Evolutionary conservation across 2,888 invertebrate genomes (phyloP).

Genomic region (Apodemia hepburni): DNA sequence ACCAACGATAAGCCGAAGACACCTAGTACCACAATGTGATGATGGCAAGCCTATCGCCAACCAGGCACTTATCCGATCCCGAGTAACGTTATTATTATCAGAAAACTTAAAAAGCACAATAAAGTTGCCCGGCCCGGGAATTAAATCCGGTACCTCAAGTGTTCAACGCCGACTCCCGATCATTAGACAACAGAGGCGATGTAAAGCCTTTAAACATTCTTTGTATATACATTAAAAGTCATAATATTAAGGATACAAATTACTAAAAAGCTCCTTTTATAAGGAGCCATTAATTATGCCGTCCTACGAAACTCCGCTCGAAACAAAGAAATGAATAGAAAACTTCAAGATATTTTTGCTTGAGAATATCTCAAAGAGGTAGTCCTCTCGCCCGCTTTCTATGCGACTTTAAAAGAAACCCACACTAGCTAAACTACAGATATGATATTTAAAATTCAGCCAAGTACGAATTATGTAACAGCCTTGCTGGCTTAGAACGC

Average conservation of each 20-base stretch:
- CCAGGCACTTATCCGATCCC: too few species aligned
- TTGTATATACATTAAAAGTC: not conserved
- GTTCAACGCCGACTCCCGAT: too few species aligned
- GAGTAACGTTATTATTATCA: too few species aligned
- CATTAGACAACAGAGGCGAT: too few species aligned
- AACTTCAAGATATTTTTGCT: constrained; percentile 14
- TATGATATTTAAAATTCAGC: constrained; percentile 8
- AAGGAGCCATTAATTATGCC: constrained; percentile 5
- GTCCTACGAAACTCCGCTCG: not conserved
- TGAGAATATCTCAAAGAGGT: constrained; percentile 7
- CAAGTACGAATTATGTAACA: constrained; percentile 5
- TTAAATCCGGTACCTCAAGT: too few species aligned
- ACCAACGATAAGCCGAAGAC: too few species aligned
- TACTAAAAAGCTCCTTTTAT: constrained; percentile 9
- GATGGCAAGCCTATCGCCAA: too few species aligned
- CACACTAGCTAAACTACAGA: not conserved
- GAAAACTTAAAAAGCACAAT: too few species aligned
- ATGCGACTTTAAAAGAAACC: constrained; percentile 9
- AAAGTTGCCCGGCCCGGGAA: too few species aligned
- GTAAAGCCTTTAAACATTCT: constrained; percentile 5
- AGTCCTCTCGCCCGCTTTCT: constrained; percentile 1
- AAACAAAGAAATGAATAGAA: constrained; percentile 15
- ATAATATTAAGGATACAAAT: not conserved
- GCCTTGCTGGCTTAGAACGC: constrained; percentile 4
- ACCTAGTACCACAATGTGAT: too few species aligned